Evolutionary conservation across 2,888 invertebrate genomes (phyloP).

Genomic region (Agrochola circellaris): DNA sequence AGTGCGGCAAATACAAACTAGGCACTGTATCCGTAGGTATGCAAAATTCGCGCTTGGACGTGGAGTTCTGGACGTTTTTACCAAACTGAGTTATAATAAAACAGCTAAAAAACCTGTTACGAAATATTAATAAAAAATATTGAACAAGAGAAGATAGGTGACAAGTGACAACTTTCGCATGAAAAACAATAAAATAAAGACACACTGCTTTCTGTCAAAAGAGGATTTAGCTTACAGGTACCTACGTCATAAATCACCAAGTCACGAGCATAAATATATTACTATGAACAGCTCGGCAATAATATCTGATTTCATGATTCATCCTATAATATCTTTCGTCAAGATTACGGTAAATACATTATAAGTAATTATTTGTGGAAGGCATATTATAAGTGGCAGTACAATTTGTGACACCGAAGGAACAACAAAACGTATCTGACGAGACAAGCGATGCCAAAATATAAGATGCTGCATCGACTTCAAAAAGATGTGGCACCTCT

Average conservation of each 20-base stretch:
- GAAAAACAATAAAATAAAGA: no score
- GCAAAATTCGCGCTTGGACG: no score
- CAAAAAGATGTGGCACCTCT: not conserved
- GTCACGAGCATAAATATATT: no score
- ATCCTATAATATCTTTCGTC: no score
- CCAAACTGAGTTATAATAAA: not conserved
- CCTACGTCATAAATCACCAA: no score
- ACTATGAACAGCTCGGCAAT: no score
- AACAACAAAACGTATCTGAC: not conserved
- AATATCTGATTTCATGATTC: no score
- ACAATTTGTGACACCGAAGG: not conserved
- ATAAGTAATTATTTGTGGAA: no score
- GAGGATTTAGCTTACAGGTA: no score
- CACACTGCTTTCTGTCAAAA: no score
- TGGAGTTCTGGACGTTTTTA: not conserved
- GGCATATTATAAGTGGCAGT: not conserved
- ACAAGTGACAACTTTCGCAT: not conserved
- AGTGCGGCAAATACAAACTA: not conserved
- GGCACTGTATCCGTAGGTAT: not conserved
- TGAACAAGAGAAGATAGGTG: not conserved
- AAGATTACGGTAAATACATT: no score
- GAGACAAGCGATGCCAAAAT: not conserved
- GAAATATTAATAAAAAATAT: no score
- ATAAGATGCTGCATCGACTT: not conserved
- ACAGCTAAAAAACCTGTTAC: not conserved